Percentiles rank a stretch among this genome's conserved stretches.
phyloP scores from a whole-genome alignment of 2,113 vertebrate genomes.

The Poecile atricapillus region DNA sequence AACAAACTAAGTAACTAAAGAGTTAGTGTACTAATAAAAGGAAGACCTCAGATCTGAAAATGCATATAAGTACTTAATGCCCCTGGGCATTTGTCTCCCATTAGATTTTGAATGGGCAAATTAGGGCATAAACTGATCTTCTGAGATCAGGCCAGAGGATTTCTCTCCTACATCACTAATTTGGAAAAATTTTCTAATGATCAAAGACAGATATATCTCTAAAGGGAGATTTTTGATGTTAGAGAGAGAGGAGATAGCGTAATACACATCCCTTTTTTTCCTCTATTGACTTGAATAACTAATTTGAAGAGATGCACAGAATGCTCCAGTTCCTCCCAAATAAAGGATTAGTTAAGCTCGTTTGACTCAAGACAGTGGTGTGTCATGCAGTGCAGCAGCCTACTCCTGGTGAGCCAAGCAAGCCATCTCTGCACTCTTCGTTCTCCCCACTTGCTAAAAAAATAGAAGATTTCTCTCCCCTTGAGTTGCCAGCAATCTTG shows the following conservation, averaged over 20 bases:
- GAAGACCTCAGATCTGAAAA: not conserved
- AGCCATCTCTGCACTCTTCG: rapidly evolving
- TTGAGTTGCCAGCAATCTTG: not conserved
- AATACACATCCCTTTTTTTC: not conserved
- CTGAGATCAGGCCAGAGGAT: not conserved
- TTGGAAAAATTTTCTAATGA: not conserved
- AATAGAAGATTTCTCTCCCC: not conserved
- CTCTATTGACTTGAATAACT: not conserved
- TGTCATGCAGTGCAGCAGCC: not conserved
- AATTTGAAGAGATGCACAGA: not conserved
- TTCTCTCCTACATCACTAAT: not conserved
- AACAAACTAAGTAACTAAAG: not conserved
- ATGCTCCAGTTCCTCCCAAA: not conserved
- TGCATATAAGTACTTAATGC: not conserved
- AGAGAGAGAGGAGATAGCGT: not conserved
- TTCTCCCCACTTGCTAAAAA: not conserved
- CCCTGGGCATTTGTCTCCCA: not conserved
- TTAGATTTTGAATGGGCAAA: not conserved
- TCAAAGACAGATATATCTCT: not conserved
- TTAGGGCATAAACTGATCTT: not conserved
- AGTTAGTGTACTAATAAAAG: not conserved
- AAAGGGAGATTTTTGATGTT: not conserved
- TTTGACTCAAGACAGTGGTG: not conserved
- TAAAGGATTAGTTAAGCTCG: not conserved
- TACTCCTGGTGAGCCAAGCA: not conserved